Percentiles rank a stretch among this genome's conserved stretches.
These are phyloP conservation scores for Neofelis nebulosa DNA, from an alignment of 2,113 vertebrate genomes.

Conservation along the genomic window DNA sequence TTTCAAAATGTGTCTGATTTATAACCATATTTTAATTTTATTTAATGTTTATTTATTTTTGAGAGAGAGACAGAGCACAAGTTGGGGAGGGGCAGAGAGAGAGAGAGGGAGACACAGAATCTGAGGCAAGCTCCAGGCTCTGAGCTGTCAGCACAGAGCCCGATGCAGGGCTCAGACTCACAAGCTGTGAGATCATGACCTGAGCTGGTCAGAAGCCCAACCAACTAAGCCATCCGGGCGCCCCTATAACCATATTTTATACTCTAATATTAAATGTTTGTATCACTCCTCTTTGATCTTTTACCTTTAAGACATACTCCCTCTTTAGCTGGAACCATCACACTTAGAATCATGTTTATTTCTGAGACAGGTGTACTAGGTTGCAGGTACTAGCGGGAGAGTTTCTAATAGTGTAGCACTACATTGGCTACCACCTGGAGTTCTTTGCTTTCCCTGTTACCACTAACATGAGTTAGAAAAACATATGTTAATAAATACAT, in stretches of 20 bases:
- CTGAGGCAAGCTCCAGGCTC: too few species aligned
- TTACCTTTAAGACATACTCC: neutral
- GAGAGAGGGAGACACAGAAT: too few species aligned
- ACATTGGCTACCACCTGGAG: neutral
- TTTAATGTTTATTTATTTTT: neutral
- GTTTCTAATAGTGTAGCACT: slow-evolving; percentile 2
- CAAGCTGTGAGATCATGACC: too few species aligned
- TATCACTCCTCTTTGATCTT: slow-evolving; percentile 10
- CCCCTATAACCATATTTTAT: neutral
- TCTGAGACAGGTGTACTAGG: neutral
- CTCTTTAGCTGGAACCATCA: neutral
- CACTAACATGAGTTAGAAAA: neutral
- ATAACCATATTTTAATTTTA: neutral
- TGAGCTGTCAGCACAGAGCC: too few species aligned
- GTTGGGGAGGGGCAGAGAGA: too few species aligned
- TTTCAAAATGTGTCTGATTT: slow-evolving; percentile 17
- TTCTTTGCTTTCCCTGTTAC: neutral
- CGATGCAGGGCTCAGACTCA: too few species aligned
- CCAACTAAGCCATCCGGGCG: too few species aligned
- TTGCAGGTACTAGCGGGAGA: neutral
- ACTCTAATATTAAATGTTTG: neutral
- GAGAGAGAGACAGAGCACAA: too few species aligned
- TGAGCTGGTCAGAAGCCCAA: too few species aligned
- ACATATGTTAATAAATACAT: neutral
- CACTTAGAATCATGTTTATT: slow-evolving; percentile 33